Evolutionary conservation across 1,140 invertebrate species (phyloP).

Genomic region (Xylocopa sonorina): DNA sequence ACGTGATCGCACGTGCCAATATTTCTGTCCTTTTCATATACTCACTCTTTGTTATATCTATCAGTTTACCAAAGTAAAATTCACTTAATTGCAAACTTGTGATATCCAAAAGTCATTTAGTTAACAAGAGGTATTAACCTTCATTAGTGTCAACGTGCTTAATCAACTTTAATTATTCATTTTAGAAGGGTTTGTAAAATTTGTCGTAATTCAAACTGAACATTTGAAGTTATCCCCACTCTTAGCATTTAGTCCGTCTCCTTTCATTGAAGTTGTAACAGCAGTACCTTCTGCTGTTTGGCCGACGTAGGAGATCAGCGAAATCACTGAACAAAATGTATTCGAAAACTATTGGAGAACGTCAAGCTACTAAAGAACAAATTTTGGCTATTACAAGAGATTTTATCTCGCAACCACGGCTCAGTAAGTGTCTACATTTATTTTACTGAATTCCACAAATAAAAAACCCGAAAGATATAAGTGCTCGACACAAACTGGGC

Average conservation of each 20-base stretch:
- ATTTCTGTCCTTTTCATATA: constrained; percentile 47
- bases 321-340: constrained; percentile 70
- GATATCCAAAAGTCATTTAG: too few relatives aligned
- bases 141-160: not conserved
- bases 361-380: constrained; percentile 89
- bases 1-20: constrained; percentile 80
- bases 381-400: constrained; percentile 96
- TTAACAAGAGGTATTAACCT: not conserved
- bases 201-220: not conserved
- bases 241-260: constrained; percentile 17
- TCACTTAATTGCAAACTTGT: not conserved
- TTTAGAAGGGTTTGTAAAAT: not conserved
- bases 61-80: not conserved
- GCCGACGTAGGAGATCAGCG: constrained; percentile 73
- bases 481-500: constrained; percentile 66
- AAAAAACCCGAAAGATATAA: not conserved
- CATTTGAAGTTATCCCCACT: constrained; percentile 14
- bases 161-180: not conserved
- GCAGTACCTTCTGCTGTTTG: constrained; percentile 82
- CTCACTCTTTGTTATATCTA: not conserved
- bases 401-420: constrained; percentile 98
- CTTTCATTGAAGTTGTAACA: constrained; percentile 79
- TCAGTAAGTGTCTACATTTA: constrained; percentile 90
- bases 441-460: not conserved
- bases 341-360: constrained; percentile 77